A percentile compares a stretch with the other conserved stretches of the same genome.
Evolutionary conservation across 2,888 invertebrate species (phyloP).

Genomic region (Scaptomyza flava): DNA sequence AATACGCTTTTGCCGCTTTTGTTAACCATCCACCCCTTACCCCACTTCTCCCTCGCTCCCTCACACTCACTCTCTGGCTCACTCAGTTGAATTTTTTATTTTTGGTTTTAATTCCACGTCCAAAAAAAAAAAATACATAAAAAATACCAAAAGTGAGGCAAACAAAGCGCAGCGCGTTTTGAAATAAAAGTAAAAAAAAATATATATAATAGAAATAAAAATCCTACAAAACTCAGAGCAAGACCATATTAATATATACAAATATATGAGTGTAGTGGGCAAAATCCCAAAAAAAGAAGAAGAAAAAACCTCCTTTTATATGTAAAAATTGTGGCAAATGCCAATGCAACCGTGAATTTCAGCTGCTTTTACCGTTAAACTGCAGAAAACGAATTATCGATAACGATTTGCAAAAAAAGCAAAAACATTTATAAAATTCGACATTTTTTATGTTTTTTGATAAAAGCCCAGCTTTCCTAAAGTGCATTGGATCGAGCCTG

Average conservation of each 20-base stretch:
- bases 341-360: not conserved
- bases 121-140: conserved; percentile 46
- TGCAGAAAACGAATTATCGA: too few relatives aligned
- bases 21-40: conserved; percentile 30
- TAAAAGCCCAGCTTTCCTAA: too few relatives aligned
- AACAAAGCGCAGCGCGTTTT: conserved; percentile 52
- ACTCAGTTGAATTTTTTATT: conserved; percentile 30
- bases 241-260: not conserved
- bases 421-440: too few relatives aligned
- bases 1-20: conserved; percentile 61
- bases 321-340: not conserved
- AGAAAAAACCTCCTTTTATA: not conserved
- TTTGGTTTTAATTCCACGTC: conserved; percentile 27
- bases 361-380: too few relatives aligned
- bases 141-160: conserved; percentile 34
- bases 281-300: conserved; percentile 27
- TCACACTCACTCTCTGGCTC: not conserved
- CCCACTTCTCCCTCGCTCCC: conserved; percentile 1
- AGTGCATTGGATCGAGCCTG: too few relatives aligned
- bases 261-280: conserved; percentile 8
- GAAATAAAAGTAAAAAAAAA: conserved; percentile 12
- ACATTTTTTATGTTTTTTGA: too few relatives aligned
- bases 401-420: too few relatives aligned
- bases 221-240: conserved; percentile 19
- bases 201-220: conserved; percentile 19